Base-by-base conservation (phyloP, 2,113 vertebrate genomes). In the Halichoeres trimaculatus region DNA sequence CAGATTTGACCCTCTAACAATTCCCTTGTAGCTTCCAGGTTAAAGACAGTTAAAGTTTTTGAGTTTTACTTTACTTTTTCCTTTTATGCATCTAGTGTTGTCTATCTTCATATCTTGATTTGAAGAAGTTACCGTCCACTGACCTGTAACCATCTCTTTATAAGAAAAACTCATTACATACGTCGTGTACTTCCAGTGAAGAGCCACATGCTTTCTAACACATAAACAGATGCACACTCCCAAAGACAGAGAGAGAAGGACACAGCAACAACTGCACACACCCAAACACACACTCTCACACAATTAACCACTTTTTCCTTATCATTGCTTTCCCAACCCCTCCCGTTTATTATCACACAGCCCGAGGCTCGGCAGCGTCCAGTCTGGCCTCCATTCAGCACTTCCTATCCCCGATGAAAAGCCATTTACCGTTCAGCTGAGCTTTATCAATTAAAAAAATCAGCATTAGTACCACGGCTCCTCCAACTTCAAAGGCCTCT, bases 341-440 rank as follows among this genome's bases (percentile, higher is more conserved):
- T 89, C 89, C 89, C 88, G 71, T 69, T 51, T 70, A 76, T 86
- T 86, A 92, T 91, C 89, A 89, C 81, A 79, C 83, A 89, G 89
- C 90, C 86, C 17, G 63, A 59, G 89, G 87, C 90, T 50, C 22
- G 20, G 72, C 86, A 65, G 76, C 61, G 40, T 86, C 70, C 60
- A 89, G 78, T 79, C 83, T 76, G 82, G 74, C 84, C 36, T 59
- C 61, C 77, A 76, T 72, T 88, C 85, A 78, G 71, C 78, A 78
- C 81, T 85, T 86, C 85, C 81, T 61, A 71, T 88, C 88, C 90
- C 81, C 47, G 43, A 84, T 88, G 83, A 84, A 78, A 74, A 43
- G 70, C 85, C 72, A 88, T 84, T 90, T 88, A 56, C 83, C 60
- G 51, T 83, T 85, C 85, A 76, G 67, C 80, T 73, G 78, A 40